These are phyloP conservation scores for Apotomis turbidana DNA, from an alignment of 2,888 invertebrate species.

Conservation along the genomic window DNA sequence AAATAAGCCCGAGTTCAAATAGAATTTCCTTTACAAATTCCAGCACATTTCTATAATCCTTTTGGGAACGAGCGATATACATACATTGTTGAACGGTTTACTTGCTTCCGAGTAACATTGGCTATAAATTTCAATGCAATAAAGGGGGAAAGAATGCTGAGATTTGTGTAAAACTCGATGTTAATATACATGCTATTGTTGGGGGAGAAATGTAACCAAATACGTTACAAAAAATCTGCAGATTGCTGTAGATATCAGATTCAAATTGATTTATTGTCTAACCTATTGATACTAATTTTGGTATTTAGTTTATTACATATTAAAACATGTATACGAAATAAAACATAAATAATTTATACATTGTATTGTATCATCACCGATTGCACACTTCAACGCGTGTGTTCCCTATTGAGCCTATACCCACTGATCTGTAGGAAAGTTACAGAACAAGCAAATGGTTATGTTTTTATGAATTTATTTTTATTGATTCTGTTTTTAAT, in stretches of 20 bases:
- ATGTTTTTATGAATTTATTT: too few species aligned
- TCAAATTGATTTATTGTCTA: too few species aligned
- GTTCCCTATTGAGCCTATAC: too few species aligned
- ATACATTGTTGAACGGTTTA: conserved; percentile 29
- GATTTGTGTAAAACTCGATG: conserved; percentile 28
- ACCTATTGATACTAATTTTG: too few species aligned
- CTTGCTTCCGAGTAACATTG: conserved; percentile 35
- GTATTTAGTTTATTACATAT: too few species aligned
- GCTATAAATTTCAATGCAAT: conserved; percentile 34
- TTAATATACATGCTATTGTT: background rate
- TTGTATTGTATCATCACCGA: too few species aligned
- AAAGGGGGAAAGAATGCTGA: conserved; percentile 29
- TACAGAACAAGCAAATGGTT: too few species aligned
- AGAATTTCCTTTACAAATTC: background rate
- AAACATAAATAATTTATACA: too few species aligned
- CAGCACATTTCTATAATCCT: conserved; percentile 5
- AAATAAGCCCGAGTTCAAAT: background rate
- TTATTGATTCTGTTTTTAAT: too few species aligned
- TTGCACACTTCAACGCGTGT: too few species aligned
- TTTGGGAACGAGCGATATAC: conserved; percentile 16
- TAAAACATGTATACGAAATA: too few species aligned
- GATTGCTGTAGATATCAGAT: background rate
- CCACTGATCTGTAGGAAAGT: too few species aligned
- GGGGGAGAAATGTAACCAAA: conserved; percentile 3
- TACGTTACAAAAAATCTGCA: background rate